Conservation (phyloP, 2,888 invertebrate species). For the Thera obeliscata region DNA sequence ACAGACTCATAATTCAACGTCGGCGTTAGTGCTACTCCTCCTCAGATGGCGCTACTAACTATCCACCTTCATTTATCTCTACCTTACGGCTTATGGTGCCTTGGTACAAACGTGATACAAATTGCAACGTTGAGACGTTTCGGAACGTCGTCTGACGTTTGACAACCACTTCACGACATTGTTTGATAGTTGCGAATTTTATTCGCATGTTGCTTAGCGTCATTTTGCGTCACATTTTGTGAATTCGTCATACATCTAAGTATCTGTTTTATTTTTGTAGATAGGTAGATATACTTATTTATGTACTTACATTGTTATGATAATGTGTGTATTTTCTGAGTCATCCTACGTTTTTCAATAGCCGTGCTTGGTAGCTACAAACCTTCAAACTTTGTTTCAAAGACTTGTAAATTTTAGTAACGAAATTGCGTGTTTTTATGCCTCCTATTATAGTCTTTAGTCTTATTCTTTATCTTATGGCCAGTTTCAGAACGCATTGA, state of each 20-base stretch:
- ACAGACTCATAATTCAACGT: not conserved
- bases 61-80: not conserved
- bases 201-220: slow-evolving; percentile 45
- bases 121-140: slow-evolving; percentile 79
- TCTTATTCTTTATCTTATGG: too few species aligned
- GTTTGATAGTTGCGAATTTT: slow-evolving; percentile 56
- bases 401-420: not conserved
- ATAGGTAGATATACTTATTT: not conserved
- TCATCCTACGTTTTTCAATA: slow-evolving; percentile 1
- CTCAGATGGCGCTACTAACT: slow-evolving; percentile 51
- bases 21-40: slow-evolving; percentile 7
- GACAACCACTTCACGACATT: slow-evolving; percentile 41
- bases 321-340: slow-evolving; percentile 8
- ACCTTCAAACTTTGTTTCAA: not conserved
- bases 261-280: not conserved
- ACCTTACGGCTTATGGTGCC: slow-evolving; percentile 52
- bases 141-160: slow-evolving; percentile 51
- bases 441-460: too few species aligned
- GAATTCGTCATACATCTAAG: not conserved
- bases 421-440: too few species aligned
- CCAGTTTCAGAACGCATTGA: too few species aligned
- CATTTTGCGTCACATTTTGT: slow-evolving; percentile 16
- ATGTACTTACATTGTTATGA: not conserved
- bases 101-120: slow-evolving; percentile 75
- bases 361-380: not conserved